Conservation (phyloP, 2,888 invertebrate species). For the Alcis repandata region DNA sequence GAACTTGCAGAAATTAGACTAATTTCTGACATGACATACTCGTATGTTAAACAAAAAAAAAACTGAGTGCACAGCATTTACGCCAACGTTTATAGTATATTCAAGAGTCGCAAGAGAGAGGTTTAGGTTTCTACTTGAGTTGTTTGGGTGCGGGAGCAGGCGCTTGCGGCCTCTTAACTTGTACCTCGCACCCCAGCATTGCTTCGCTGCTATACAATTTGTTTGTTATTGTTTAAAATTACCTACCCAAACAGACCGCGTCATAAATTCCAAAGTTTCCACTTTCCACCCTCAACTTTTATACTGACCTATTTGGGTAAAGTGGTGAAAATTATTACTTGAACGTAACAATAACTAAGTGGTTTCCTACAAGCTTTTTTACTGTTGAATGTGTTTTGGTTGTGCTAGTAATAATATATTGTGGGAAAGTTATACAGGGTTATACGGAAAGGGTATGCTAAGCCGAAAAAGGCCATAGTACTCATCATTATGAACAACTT, state of each 20-base stretch:
- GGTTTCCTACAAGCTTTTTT: conserved; percentile 40
- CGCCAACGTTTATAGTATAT: not conserved
- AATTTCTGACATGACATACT: no score
- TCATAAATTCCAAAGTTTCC: conserved; percentile 74
- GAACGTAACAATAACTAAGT: conserved; percentile 50
- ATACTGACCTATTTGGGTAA: conserved; percentile 67
- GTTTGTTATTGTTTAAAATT: conserved; percentile 80
- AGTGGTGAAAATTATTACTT: conserved; percentile 64
- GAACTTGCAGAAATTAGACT: no score
- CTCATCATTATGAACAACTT: no score
- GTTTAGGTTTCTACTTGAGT: conserved; percentile 34
- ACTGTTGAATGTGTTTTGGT: conserved; percentile 15
- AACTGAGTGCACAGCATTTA: not conserved
- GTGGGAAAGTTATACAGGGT: no score
- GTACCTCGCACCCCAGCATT: conserved; percentile 40
- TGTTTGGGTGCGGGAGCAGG: conserved; percentile 8
- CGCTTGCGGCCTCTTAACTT: conserved; percentile 37
- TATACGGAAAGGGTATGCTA: no score
- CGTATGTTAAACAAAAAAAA: no score
- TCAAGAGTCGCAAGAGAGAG: conserved; percentile 20
- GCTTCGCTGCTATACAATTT: conserved; percentile 54
- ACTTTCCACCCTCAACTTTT: conserved; percentile 68
- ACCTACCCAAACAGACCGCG: conserved; percentile 72
- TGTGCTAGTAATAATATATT: not conserved
- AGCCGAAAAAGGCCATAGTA: no score